Conservation (phyloP, 2,113 vertebrate species). For the Mus pahari region DNA sequence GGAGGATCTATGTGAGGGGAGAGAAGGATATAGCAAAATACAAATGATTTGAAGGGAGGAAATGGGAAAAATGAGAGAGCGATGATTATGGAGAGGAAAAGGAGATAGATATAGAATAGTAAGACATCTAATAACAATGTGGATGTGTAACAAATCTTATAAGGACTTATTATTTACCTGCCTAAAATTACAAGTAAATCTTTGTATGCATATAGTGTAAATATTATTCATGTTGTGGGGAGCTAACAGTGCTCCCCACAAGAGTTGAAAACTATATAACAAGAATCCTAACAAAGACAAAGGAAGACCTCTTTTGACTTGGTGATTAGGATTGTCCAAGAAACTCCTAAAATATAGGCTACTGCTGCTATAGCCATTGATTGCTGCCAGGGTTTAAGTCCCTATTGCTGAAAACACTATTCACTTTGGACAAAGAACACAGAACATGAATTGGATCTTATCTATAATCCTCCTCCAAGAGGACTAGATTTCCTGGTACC, state of each 20-base stretch:
- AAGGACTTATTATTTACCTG: background rate
- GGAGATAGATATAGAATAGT: background rate
- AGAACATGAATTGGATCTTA: background rate
- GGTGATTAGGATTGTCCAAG: background rate
- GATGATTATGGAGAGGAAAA: background rate
- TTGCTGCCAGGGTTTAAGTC: background rate
- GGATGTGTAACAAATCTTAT: background rate
- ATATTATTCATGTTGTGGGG: background rate
- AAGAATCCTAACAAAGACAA: background rate
- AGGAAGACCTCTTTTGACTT: background rate
- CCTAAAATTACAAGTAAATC: background rate
- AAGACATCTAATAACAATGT: background rate
- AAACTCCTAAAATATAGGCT: background rate
- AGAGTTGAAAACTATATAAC: background rate
- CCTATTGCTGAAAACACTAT: background rate
- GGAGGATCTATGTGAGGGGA: background rate
- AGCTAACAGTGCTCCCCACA: background rate
- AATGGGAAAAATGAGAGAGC: background rate
- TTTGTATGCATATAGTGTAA: background rate
- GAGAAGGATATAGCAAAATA: background rate
- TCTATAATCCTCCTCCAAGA: background rate
- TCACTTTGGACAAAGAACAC: background rate
- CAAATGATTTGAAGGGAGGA: background rate
- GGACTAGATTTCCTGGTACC: background rate
- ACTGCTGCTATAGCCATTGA: background rate